Conservation (phyloP, 2,888 invertebrate genomes). For the Microctonus hyperodae region DNA sequence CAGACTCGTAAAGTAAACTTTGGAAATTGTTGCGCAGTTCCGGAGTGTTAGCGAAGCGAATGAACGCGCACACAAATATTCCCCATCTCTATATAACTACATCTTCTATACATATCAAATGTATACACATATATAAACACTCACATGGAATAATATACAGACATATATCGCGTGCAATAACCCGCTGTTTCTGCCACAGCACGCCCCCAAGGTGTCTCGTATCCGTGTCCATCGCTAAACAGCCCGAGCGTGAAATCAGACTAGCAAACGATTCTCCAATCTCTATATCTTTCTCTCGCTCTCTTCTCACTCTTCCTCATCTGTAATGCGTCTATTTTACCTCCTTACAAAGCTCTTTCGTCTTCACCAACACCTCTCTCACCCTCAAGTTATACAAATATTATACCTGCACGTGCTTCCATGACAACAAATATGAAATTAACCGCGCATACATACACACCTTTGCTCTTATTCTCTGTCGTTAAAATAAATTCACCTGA, state of each 20-base stretch:
- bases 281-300: conserved; percentile 37
- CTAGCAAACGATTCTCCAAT: conserved; percentile 45
- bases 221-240: conserved; percentile 59
- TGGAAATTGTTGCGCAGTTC: conserved; percentile 22
- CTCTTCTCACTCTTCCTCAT: conserved; percentile 27
- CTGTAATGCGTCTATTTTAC: too few species aligned
- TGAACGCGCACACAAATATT: conserved; percentile 2
- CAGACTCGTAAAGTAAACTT: conserved; percentile 25
- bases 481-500: not conserved
- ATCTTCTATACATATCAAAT: conserved; percentile 20
- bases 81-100: conserved; percentile 2
- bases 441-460: too few species aligned
- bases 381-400: not conserved
- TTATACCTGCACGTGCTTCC: not conserved
- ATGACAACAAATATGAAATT: not conserved
- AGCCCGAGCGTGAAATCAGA: conserved; percentile 60
- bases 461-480: too few species aligned
- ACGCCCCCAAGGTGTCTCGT: conserved; percentile 54
- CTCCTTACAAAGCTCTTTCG: conserved; percentile 4
- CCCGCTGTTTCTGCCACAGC: conserved; percentile 45
- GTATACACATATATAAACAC: conserved; percentile 9
- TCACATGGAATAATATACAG: conserved; percentile 14
- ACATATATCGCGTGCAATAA: conserved; percentile 37
- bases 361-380: not conserved
- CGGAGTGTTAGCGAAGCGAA: not conserved